These are phyloP conservation scores for Podilymbus podiceps DNA, from an alignment of 2,113 vertebrate genomes.

Conservation along the genomic window DNA sequence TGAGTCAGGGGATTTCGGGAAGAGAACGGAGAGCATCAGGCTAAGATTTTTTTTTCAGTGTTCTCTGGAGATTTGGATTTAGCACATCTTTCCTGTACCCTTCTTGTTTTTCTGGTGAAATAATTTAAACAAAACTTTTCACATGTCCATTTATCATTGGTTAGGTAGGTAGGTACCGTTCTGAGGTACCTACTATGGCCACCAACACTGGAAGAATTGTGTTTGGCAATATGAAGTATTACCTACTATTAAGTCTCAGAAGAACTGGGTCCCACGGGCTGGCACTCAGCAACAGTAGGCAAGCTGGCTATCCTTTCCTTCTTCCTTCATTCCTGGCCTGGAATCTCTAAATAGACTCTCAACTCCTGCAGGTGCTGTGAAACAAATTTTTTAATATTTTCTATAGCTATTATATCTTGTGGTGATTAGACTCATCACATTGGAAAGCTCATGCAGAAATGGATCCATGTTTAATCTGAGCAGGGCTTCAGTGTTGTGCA, in stretches of 20 bases:
- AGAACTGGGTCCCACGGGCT: background rate
- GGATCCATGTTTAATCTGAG: background rate
- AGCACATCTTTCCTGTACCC: background rate
- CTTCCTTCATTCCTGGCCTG: background rate
- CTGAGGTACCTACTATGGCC: background rate
- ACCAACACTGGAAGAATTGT: background rate
- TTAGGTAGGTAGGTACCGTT: no score
- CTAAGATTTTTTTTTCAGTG: background rate
- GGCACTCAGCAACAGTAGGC: background rate
- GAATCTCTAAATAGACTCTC: background rate
- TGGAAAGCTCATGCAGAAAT: background rate
- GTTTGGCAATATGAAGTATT: background rate
- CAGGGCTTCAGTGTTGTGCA: background rate
- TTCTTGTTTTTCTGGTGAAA: background rate
- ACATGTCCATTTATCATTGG: background rate
- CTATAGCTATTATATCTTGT: background rate
- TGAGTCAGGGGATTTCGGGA: conserved; percentile 41
- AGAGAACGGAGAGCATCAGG: background rate
- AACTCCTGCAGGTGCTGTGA: background rate
- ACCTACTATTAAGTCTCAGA: background rate
- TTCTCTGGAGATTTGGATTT: background rate
- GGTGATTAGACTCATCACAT: background rate
- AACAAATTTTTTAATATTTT: background rate
- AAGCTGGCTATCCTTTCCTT: background rate
- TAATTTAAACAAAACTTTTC: background rate